Evolutionary conservation across 2,888 invertebrate genomes (phyloP), one percentile per base, ranked within the genome.

Genomic region (Bugula neritina): DNA sequence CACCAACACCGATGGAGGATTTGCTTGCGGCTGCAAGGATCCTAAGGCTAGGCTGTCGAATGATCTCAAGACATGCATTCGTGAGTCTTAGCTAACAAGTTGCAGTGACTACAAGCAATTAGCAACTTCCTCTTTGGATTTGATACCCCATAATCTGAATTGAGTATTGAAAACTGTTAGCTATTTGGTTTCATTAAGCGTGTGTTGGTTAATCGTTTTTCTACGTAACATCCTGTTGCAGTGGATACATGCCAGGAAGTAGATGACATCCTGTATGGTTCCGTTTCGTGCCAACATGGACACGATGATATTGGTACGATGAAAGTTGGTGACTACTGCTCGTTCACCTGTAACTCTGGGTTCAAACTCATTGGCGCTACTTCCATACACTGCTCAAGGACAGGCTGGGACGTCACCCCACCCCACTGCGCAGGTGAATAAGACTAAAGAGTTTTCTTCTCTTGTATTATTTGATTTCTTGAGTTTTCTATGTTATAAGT

Each of bases 231-330:
- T 57, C 5, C 25, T 57, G n/a, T 57, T 23, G n/a, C 31, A 63
- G 63, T 63, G 63, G 34, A 63, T 31, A 63, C 63, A 3, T 63
- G 63, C 31, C 21, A 63, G 27, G 63, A 63, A 27, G 31, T 63
- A 25, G 63, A 27, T 63, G 63, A 63, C 31, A 63, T 63, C 17
- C 31, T 25, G 31, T 13, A 63, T n/a, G 63, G 63, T 13, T 2
- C 3, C 5, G 31, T 31, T 29, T 13, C 29, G 5, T 63, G 63
- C 27, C 13, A 10, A 13, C 63, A 34, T n/a, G 63, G 31, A 13
- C 31, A 63, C 63, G 23, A 10, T 23, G 17, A 13, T 5, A 31
- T 3, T 34, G 17, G 25, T 5, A 31, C 5, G 1, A 63, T 63
- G 29, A 25, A 29, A 10, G 63, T 63, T 63, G 31, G 31, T 2